A percentile compares a stretch with the other conserved stretches of the same genome.
Evolutionary conservation across 2,888 invertebrate species (phyloP).

Genomic region (Drosophila mimetica): DNA sequence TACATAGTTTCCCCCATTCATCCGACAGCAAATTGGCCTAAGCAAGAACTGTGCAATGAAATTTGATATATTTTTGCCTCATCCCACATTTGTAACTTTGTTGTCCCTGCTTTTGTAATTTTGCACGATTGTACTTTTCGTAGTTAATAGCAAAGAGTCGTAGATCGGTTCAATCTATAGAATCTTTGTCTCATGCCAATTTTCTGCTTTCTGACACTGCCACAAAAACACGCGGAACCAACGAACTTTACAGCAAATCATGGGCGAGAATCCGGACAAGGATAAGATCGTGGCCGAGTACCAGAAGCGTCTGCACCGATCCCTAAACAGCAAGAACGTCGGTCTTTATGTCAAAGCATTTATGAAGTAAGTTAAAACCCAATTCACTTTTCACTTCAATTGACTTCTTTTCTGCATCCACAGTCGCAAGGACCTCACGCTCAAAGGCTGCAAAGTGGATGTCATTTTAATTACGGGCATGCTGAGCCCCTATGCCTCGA

Average conservation of each 20-base stretch:
- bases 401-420: background rate
- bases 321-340: conserved; percentile 92
- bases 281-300: conserved; percentile 91
- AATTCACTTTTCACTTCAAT: background rate
- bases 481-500: conserved; percentile 90
- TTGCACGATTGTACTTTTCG: conserved; percentile 45
- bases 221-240: conserved; percentile 27
- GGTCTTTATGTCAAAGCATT: conserved; percentile 93
- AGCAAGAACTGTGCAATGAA: conserved; percentile 12
- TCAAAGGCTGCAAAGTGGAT: conserved; percentile 90
- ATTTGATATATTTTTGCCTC: conserved; percentile 16
- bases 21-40: conserved; percentile 54
- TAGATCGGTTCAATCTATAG: background rate
- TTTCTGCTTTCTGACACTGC: conserved; percentile 49
- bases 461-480: conserved; percentile 92
- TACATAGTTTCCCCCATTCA: conserved; percentile 37
- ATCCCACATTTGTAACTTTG: conserved; percentile 13
- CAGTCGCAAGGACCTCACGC: conserved; percentile 89
- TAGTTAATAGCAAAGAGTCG: conserved; percentile 11
- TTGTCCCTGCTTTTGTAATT: conserved; percentile 32
- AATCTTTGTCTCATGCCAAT: conserved; percentile 33
- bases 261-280: conserved; percentile 87
- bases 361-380: conserved; percentile 88
- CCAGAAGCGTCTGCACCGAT: conserved; percentile 89
- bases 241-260: conserved; percentile 85